Evolutionary conservation across 1,140 invertebrate genomes (phyloP), one percentile per base, ranked within the genome.

Genomic region (Cherax destructor): DNA sequence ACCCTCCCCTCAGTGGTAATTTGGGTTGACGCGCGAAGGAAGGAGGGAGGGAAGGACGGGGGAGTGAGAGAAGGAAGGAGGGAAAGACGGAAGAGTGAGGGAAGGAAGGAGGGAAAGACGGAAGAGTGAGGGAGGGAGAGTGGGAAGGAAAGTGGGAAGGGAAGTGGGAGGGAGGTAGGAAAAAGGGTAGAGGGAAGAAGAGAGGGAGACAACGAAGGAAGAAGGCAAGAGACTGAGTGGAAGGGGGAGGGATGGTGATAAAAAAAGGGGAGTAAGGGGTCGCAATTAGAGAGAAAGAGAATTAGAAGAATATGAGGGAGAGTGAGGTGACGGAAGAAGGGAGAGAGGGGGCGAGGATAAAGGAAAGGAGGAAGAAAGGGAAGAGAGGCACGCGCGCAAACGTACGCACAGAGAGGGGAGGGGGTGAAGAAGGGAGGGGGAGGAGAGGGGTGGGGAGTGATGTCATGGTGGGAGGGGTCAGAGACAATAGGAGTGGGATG

Each of bases 1-100:
- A 83, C 80, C 52, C 52, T 24, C 80, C 80, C 80, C 11, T 83
- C 52, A 7, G 9, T 83, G 80, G 80, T 83, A 83, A 83, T 83
- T 83, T 83, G 80, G 59, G 56, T 59, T 21, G 61, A 69, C 3
- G 47, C 11, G 65, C 49, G 9, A 59, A 47, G 81, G 59, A 69
- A 59, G 61, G 59, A 69, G 81, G 18, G 80, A 30, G 80, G 30
- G 80, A 83, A n/a, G n/a, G n/a, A n/a, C n/a, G 78, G 50, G 56
- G 61, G n/a, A 30, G 80, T 4, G 52, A 61, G 52, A 10, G 50
- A 49, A 6, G 30, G 80, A 83, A 52, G n/a, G 49, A n/a, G 50
- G 47, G 18, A 49, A 79, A 21, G 4, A 49, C 18, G 18, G 21
- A 16, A 18, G 50, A 52, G 47, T 18, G 47, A 80, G 78, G 78